Conservation (phyloP, 2,797 vertebrate species). For the Acanthopagrus latus region DNA sequence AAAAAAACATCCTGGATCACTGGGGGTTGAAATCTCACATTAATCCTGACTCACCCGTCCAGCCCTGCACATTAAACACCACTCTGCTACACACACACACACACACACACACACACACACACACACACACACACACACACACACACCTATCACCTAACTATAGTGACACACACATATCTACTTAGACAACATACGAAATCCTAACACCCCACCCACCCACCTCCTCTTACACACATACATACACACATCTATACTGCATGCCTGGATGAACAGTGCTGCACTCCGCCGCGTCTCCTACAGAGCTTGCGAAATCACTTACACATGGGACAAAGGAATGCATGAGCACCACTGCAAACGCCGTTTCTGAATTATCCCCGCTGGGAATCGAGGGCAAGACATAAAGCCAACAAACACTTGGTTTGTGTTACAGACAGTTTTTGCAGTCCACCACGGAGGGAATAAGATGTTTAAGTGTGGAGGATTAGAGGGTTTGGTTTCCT, state of each 20-base stretch:
- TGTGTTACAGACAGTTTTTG: conserved; percentile 18
- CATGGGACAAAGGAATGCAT: conserved; percentile 11
- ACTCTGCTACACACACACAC: conserved; percentile 19
- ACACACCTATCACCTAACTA: conserved; percentile 48
- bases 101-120: conserved; percentile 31
- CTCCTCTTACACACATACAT: conserved; percentile 1
- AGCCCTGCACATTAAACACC: conserved; percentile 66
- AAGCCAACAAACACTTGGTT: background rate
- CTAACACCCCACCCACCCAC: background rate
- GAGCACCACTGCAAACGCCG: background rate
- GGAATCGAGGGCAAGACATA: background rate
- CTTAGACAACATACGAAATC: conserved; percentile 40
- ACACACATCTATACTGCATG: background rate
- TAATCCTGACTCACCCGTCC: conserved; percentile 72
- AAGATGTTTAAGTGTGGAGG: conserved; percentile 17
- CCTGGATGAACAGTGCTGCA: background rate
- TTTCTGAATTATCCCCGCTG: conserved; percentile 29
- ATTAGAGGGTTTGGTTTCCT: background rate
- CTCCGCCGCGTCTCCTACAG: background rate
- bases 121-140: conserved; percentile 30
- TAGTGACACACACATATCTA: conserved; percentile 52
- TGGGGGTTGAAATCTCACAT: conserved; percentile 69
- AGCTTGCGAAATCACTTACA: conserved; percentile 16
- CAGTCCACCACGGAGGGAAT: background rate
- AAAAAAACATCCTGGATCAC: conserved; percentile 57